A percentile compares a stretch with the other conserved stretches of the same genome.
These are phyloP conservation scores for Cetoscarus ocellatus DNA, from an alignment of 2,797 vertebrate species.

Conservation along the genomic window DNA sequence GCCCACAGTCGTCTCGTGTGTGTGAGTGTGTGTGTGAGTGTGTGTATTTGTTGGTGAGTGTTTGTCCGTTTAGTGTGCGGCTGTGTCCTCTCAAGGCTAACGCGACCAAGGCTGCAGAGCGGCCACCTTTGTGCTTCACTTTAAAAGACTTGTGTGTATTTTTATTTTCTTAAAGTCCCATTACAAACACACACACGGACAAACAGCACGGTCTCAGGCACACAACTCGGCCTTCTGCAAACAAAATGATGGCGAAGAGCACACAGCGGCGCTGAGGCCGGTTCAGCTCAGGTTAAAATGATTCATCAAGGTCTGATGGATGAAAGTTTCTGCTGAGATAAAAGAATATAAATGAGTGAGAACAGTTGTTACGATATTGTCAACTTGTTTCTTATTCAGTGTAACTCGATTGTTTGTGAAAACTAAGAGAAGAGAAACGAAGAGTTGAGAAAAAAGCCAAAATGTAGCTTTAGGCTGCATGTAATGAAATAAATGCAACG, in stretches of 20 bases:
- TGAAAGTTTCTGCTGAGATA: background rate
- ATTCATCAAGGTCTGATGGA: conserved; percentile 1
- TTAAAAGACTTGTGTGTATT: conserved; percentile 49
- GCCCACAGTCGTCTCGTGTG: conserved; percentile 10
- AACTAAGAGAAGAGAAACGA: too few species aligned
- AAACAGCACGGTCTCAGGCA: conserved; percentile 26
- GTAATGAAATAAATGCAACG: too few species aligned
- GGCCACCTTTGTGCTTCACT: conserved; percentile 52
- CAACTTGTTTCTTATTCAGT: background rate
- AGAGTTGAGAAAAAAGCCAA: too few species aligned
- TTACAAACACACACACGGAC: conserved; percentile 29
- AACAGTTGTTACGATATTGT: too few species aligned
- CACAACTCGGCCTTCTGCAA: conserved; percentile 26
- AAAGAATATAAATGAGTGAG: background rate
- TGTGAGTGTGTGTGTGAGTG: conserved; percentile 11
- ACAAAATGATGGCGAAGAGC: background rate
- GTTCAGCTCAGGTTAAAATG: conserved; percentile 9
- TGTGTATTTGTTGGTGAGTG: conserved; percentile 20
- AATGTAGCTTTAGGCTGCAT: too few species aligned
- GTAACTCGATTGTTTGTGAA: too few species aligned
- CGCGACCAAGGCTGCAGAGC: conserved; percentile 64
- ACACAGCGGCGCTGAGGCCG: background rate
- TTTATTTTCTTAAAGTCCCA: conserved; percentile 29
- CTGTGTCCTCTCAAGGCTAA: conserved; percentile 64
- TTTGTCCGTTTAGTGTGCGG: conserved; percentile 7